Evolutionary conservation across 2,113 vertebrate species (phyloP).

Genomic region (Corvus hawaiiensis): DNA sequence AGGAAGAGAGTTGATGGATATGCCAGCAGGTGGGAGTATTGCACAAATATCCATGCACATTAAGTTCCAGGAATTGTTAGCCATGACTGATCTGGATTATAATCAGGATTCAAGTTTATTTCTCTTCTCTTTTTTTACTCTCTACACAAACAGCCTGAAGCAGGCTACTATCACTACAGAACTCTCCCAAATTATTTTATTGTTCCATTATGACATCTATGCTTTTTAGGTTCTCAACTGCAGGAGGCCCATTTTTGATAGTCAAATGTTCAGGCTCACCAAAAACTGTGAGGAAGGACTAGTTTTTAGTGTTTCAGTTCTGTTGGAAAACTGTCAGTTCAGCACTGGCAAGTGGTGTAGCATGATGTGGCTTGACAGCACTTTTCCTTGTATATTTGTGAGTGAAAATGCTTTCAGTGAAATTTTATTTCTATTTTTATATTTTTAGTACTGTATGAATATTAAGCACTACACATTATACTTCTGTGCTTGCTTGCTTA

Average conservation of each 20-base stretch:
- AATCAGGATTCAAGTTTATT: not conserved
- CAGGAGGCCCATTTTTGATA: not conserved
- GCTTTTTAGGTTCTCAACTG: not conserved
- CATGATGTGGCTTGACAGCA: slow-evolving; percentile 62
- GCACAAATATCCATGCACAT: not conserved
- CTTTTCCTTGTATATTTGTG: slow-evolving; percentile 60
- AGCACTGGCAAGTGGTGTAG: slow-evolving; percentile 23
- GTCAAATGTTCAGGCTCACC: not conserved
- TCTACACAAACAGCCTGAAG: not conserved
- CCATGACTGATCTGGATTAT: not conserved
- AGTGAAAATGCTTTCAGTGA: slow-evolving; percentile 71
- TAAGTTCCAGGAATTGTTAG: not conserved
- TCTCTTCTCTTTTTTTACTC: not conserved
- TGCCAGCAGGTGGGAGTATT: slow-evolving; percentile 12
- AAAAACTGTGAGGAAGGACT: not conserved
- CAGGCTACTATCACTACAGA: not conserved
- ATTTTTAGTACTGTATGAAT: slow-evolving; percentile 70
- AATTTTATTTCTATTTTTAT: slow-evolving; percentile 77
- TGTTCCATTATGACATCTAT: not conserved
- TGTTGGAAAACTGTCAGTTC: slow-evolving; percentile 6
- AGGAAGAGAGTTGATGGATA: not conserved
- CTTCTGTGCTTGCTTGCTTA: slow-evolving; percentile 70
- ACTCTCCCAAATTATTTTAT: not conserved
- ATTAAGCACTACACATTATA: slow-evolving; percentile 47
- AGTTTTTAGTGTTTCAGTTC: not conserved